Evolutionary conservation across 1,140 invertebrate genomes (phyloP).

Genomic region (Chrysopa pallens): DNA sequence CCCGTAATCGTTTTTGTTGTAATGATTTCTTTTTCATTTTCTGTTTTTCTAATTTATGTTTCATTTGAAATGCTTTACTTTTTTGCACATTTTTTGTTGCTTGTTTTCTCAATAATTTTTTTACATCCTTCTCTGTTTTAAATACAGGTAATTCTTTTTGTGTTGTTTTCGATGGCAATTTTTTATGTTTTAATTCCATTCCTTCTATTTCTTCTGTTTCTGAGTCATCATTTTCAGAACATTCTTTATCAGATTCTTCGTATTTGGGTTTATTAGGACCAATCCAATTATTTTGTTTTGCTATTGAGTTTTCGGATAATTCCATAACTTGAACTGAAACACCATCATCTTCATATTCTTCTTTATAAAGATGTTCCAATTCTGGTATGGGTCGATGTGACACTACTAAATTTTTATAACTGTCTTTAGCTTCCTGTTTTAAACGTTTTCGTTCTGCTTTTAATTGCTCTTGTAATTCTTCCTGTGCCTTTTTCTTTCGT

Average conservation of each 20-base stretch:
- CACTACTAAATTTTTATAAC: slow-evolving; percentile 40
- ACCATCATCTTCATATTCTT: slow-evolving; percentile 52
- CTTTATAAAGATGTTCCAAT: slow-evolving; percentile 40
- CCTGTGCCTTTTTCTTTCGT: slow-evolving; percentile 46
- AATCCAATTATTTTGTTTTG: slow-evolving; percentile 45
- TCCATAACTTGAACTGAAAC: slow-evolving; percentile 58
- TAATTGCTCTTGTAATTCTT: slow-evolving; percentile 42
- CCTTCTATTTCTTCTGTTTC: slow-evolving; percentile 26
- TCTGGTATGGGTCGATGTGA: slow-evolving; percentile 45
- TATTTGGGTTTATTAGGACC: slow-evolving; percentile 40
- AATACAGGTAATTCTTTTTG: slow-evolving; percentile 8
- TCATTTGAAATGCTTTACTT: slow-evolving; percentile 53
- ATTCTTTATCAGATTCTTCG: slow-evolving; percentile 24
- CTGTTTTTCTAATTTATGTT: slow-evolving; percentile 42
- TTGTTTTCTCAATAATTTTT: slow-evolving; percentile 42
- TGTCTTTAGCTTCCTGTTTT: slow-evolving; percentile 47
- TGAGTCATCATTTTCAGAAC: slow-evolving; percentile 19
- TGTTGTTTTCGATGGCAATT: slow-evolving; percentile 8
- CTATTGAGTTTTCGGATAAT: slow-evolving; percentile 40
- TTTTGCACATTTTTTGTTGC: slow-evolving; percentile 47
- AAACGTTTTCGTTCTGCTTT: slow-evolving; percentile 58
- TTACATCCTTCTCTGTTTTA: slow-evolving; percentile 33
- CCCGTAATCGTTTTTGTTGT: slow-evolving; percentile 10
- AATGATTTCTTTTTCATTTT: slow-evolving; percentile 37
- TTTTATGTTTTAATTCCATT: slow-evolving; percentile 28